Conservation (phyloP, 2,113 vertebrate genomes). For the Zapus hudsonius region DNA sequence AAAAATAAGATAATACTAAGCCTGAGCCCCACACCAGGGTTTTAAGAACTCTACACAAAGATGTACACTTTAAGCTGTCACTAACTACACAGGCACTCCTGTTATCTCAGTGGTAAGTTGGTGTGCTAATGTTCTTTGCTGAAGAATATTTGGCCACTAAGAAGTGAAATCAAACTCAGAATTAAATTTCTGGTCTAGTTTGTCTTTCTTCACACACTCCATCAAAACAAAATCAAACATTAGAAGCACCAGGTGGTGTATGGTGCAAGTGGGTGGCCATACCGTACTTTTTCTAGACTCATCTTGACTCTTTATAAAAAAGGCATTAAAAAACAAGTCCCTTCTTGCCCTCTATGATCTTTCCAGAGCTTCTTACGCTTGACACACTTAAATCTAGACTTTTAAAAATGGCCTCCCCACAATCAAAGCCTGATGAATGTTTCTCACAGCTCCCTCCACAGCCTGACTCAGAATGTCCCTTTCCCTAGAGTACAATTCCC, state of each 20-base stretch:
- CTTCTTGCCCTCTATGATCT: slow-evolving; percentile 1
- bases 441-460: neutral
- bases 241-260: neutral
- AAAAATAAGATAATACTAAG: neutral
- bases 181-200: neutral
- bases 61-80: neutral
- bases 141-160: neutral
- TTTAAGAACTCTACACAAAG: neutral
- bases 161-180: neutral
- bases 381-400: neutral
- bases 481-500: neutral
- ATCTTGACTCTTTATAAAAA: slow-evolving; percentile 17
- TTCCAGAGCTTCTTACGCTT: neutral
- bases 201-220: slow-evolving; percentile 1
- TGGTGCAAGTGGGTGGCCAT: neutral
- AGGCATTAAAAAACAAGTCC: slow-evolving; percentile 34
- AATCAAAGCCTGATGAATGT: neutral
- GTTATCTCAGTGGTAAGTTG: neutral
- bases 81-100: neutral
- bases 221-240: neutral
- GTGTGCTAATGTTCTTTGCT: neutral
- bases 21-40: rapidly evolving
- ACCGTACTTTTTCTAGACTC: neutral
- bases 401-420: neutral
- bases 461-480: neutral